Conservation (phyloP, 2,797 vertebrate genomes). For the Muscicapa striata region DNA sequence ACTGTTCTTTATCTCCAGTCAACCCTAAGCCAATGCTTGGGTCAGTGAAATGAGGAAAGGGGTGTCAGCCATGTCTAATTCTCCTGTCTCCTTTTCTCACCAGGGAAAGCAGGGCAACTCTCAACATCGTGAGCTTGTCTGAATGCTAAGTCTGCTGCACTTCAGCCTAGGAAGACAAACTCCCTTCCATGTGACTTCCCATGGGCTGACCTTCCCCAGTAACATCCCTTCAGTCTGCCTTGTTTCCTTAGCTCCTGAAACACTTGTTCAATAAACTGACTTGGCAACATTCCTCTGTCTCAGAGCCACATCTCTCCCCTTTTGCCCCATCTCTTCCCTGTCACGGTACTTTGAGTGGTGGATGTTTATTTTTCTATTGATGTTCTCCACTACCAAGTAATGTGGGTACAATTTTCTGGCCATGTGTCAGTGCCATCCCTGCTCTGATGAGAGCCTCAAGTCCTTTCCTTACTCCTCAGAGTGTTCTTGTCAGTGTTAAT, state of each 20-base stretch:
- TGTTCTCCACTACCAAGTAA: not conserved
- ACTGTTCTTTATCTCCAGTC: not conserved
- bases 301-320: not conserved
- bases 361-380: not conserved
- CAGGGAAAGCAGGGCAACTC: not conserved
- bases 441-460: not conserved
- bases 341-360: fast-evolving
- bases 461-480: not conserved
- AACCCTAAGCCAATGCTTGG: not conserved
- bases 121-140: not conserved
- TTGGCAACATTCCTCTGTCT: not conserved
- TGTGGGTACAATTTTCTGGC: not conserved
- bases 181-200: not conserved
- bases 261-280: conserved; percentile 54
- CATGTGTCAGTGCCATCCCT: not conserved
- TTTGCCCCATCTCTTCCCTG: not conserved
- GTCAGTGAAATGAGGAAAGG: not conserved
- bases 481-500: not conserved
- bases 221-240: not conserved
- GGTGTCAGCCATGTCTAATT: not conserved
- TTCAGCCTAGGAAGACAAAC: not conserved
- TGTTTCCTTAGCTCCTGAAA: not conserved
- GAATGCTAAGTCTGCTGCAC: conserved; percentile 11
- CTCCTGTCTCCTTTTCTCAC: not conserved
- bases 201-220: not conserved